Percentiles rank a stretch among this genome's conserved stretches.
Evolutionary conservation across 2,888 invertebrate species (phyloP).

Genomic region (Stegana nigrithorax): DNA sequence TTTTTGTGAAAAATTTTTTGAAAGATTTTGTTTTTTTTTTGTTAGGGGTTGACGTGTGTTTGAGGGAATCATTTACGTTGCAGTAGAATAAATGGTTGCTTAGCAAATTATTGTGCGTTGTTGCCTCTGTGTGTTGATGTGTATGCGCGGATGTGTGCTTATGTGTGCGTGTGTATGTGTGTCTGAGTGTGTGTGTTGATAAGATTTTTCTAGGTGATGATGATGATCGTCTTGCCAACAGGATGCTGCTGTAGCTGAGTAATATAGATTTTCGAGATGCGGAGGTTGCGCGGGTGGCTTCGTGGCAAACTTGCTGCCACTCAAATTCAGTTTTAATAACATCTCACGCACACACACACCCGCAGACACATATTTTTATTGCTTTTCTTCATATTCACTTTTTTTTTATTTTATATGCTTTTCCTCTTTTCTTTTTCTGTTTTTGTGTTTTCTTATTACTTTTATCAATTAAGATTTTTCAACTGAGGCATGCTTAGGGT

Average conservation of each 20-base stretch:
- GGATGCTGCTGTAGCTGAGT: not conserved
- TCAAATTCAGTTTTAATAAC: slow-evolving; percentile 58
- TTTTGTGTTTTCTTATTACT: not conserved
- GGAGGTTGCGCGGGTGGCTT: not conserved
- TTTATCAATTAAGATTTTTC: no score
- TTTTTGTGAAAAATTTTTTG: slow-evolving; percentile 25
- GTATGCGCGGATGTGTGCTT: not conserved
- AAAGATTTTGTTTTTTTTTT: slow-evolving; percentile 20
- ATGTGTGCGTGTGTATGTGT: slow-evolving; percentile 14
- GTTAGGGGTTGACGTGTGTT: not conserved
- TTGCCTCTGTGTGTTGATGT: not conserved
- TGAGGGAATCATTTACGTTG: not conserved
- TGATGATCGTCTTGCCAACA: slow-evolving; percentile 32
- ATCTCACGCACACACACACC: slow-evolving; percentile 31
- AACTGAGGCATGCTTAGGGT: no score
- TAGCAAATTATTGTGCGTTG: not conserved
- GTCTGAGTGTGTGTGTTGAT: slow-evolving; percentile 44
- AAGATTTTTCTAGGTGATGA: slow-evolving; percentile 53
- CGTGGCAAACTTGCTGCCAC: slow-evolving; percentile 17
- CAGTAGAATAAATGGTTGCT: no score
- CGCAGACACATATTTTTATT: slow-evolving; percentile 26
- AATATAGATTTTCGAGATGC: no score
- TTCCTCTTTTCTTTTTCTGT: not conserved
- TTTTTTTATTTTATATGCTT: not conserved
- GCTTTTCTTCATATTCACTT: slow-evolving; percentile 31